Conservation (phyloP, 2,113 vertebrate genomes). For the Ictalurus punctatus region DNA sequence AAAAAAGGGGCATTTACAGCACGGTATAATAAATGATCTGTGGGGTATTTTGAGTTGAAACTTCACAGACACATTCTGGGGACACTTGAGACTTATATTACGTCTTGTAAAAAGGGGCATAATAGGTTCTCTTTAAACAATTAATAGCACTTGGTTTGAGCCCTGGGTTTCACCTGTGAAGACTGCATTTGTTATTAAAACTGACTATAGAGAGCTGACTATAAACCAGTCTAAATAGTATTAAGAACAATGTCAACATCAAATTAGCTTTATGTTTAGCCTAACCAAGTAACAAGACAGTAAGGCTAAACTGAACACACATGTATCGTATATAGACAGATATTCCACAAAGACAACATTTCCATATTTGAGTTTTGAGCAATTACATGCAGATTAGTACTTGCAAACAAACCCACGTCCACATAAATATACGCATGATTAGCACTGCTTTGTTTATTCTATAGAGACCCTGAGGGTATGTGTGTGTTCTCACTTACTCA, state of each 20-base stretch:
- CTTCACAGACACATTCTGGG: too few species aligned
- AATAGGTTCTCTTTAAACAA: too few species aligned
- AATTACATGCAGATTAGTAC: slow-evolving; percentile 11
- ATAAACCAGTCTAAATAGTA: neutral
- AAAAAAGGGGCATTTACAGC: too few species aligned
- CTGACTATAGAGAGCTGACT: neutral
- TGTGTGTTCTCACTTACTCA: neutral
- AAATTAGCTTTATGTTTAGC: neutral
- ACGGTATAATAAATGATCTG: too few species aligned
- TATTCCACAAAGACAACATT: neutral
- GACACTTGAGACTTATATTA: too few species aligned
- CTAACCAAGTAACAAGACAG: neutral
- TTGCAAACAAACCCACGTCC: slow-evolving; percentile 38
- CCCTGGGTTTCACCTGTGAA: too few species aligned
- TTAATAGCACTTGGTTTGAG: too few species aligned
- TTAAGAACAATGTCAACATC: too few species aligned
- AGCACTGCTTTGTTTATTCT: neutral
- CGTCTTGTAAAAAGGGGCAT: too few species aligned
- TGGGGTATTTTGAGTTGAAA: too few species aligned
- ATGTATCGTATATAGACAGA: neutral
- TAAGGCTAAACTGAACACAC: neutral
- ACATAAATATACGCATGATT: slow-evolving; percentile 30
- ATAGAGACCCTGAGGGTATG: too few species aligned
- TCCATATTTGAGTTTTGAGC: neutral
- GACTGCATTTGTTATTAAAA: too few species aligned